Percentiles rank a stretch among this genome's conserved stretches.
These are phyloP conservation scores for Vidua chalybeata DNA, from an alignment of 2,113 vertebrate species.

Conservation along the genomic window DNA sequence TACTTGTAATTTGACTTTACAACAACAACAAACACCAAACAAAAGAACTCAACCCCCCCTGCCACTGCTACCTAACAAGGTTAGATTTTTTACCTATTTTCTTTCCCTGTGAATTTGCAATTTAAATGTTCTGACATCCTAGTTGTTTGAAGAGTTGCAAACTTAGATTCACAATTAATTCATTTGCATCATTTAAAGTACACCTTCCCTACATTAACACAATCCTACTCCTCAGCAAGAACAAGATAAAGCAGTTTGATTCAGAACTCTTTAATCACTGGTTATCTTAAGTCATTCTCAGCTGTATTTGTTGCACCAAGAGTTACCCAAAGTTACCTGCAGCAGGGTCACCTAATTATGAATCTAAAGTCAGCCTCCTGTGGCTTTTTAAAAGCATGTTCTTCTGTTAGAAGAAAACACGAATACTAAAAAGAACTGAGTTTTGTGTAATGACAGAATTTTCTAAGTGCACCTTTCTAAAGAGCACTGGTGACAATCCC, in stretches of 20 bases:
- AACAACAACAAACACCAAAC: background rate
- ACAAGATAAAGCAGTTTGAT: background rate
- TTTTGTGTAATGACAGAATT: background rate
- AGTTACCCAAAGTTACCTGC: background rate
- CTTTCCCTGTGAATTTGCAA: background rate
- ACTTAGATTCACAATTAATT: background rate
- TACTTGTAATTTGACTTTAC: background rate
- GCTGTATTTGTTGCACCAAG: background rate
- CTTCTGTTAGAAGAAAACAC: background rate
- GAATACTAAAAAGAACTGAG: background rate
- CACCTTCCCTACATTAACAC: background rate
- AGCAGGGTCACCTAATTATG: background rate
- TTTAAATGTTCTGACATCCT: background rate
- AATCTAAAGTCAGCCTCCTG: background rate
- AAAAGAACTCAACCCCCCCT: accelerated
- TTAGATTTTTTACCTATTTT: background rate
- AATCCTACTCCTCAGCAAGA: background rate
- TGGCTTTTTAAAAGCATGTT: background rate
- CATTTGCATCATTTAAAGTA: background rate
- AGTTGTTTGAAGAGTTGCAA: background rate
- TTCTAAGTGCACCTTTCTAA: background rate
- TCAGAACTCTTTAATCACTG: background rate
- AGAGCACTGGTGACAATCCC: background rate
- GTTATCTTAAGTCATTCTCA: background rate
- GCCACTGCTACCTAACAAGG: background rate